Conservation (phyloP, 2,113 vertebrate species). For the Acrocephalus arundinaceus region DNA sequence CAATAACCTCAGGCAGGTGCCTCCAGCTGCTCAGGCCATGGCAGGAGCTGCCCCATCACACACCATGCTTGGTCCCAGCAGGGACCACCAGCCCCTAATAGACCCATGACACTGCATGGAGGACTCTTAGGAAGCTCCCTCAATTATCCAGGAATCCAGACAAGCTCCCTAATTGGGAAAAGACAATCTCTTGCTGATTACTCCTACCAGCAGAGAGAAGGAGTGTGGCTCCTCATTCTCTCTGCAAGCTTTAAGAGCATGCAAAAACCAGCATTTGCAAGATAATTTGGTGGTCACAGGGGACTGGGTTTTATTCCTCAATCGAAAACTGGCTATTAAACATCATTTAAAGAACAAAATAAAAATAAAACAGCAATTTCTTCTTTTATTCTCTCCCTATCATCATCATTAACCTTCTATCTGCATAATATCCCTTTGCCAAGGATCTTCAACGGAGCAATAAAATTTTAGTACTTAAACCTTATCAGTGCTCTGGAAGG, state of each 20-base stretch:
- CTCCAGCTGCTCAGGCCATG: neutral
- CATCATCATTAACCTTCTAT: conserved; percentile 65
- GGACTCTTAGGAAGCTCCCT: neutral
- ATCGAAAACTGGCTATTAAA: conserved; percentile 56
- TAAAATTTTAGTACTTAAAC: conserved; percentile 58
- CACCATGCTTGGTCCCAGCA: fast-evolving
- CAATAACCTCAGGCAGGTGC: fast-evolving
- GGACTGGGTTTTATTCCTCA: conserved; percentile 50
- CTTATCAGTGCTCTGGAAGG: conserved; percentile 8
- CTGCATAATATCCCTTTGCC: conserved; percentile 27
- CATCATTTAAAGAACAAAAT: conserved; percentile 62
- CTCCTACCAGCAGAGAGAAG: neutral
- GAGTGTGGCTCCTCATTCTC: neutral
- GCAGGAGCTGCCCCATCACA: neutral
- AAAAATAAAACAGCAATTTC: conserved; percentile 62
- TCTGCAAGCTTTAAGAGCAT: neutral
- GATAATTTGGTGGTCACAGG: conserved; percentile 49
- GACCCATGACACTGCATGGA: fast-evolving
- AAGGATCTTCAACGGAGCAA: conserved; percentile 30
- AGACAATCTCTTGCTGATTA: neutral
- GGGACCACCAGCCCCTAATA: neutral
- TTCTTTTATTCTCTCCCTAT: conserved; percentile 49
- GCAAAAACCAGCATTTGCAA: neutral
- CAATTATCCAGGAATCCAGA: neutral
- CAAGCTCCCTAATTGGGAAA: neutral